Percentiles rank a stretch among this genome's conserved stretches.
Evolutionary conservation across 1,140 invertebrate species (phyloP).

Genomic region (Cydia pomonella): DNA sequence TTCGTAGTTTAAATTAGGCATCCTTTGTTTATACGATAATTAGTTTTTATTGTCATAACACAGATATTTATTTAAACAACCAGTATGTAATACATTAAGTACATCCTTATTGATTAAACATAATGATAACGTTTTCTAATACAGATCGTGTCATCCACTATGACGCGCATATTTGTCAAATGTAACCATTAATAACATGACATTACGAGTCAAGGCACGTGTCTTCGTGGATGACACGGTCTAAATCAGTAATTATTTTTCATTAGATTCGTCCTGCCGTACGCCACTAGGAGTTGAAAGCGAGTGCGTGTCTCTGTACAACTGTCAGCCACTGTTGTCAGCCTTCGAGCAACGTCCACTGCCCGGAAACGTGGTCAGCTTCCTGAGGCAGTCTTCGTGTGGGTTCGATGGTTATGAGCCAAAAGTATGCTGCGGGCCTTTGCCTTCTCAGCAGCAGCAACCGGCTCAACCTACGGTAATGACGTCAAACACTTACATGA

Average conservation of each 20-base stretch:
- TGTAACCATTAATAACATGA: too few relatives aligned
- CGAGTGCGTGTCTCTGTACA: slow-evolving; percentile 61
- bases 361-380: slow-evolving; percentile 46
- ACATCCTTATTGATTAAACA: too few relatives aligned
- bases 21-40: too few relatives aligned
- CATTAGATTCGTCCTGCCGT: slow-evolving; percentile 52
- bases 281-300: slow-evolving; percentile 60
- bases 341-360: slow-evolving; percentile 62
- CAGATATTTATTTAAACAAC: too few relatives aligned
- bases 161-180: too few relatives aligned
- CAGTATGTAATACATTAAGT: too few relatives aligned
- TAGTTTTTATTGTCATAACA: too few relatives aligned
- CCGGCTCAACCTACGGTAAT: slow-evolving; percentile 40
- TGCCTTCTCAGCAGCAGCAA: slow-evolving; percentile 43
- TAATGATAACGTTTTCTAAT: too few relatives aligned
- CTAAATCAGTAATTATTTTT: neutral
- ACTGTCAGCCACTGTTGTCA: slow-evolving; percentile 52
- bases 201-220: too few relatives aligned
- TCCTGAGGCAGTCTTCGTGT: slow-evolving; percentile 64
- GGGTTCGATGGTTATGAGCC: slow-evolving; percentile 68
- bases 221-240: too few relatives aligned
- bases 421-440: slow-evolving; percentile 71
- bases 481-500: slow-evolving; percentile 1
- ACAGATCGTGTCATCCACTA: too few relatives aligned
- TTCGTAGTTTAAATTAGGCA: neutral